Conservation (phyloP, 2,113 vertebrate genomes). For the Heterotilapia buettikoferi region DNA sequence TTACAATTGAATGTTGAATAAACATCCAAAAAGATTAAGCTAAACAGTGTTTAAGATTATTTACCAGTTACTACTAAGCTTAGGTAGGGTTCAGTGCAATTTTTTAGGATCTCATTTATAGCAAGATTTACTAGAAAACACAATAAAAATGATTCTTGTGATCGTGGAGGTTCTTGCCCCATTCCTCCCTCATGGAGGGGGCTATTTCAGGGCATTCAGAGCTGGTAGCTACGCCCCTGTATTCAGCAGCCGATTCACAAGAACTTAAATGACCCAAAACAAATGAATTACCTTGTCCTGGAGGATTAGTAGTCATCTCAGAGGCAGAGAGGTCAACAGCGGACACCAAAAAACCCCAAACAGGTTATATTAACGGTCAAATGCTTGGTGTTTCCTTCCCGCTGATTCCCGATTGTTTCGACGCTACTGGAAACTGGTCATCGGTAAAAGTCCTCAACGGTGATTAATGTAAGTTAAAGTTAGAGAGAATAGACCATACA, state of each 20-base stretch:
- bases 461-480: not conserved
- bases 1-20: not conserved
- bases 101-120: not conserved
- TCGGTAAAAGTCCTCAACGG: not conserved
- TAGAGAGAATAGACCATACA: not conserved
- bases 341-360: not conserved
- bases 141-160: not conserved
- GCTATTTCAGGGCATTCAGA: not conserved
- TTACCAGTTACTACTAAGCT: not conserved
- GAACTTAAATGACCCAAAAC: not conserved
- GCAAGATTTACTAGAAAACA: not conserved
- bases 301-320: constrained; percentile 77
- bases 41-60: not conserved
- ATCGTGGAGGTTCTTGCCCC: not conserved
- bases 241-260: not conserved
- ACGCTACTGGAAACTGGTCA: not conserved
- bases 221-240: not conserved
- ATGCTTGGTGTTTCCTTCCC: not conserved
- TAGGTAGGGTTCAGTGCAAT: not conserved
- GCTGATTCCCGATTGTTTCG: not conserved
- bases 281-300: constrained; percentile 43
- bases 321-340: not conserved
- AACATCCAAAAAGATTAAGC: not conserved
- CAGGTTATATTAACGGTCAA: not conserved
- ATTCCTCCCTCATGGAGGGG: not conserved